Evolutionary conservation across 2,888 invertebrate species (phyloP).

Genomic region (Pemphredon lugubris): DNA sequence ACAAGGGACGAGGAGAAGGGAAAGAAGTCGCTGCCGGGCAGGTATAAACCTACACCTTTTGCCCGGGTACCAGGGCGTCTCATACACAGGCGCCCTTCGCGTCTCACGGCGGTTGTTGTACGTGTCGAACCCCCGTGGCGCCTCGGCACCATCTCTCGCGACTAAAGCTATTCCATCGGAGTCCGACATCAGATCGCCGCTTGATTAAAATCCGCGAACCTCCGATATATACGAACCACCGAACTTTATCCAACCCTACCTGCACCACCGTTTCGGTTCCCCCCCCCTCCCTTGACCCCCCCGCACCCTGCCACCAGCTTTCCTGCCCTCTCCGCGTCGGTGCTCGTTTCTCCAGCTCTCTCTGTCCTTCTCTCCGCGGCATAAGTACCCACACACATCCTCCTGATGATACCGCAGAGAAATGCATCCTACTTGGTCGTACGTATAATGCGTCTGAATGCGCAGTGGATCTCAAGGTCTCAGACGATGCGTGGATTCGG

Average conservation of each 20-base stretch:
- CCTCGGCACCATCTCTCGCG: slow-evolving; percentile 79
- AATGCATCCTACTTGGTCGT: slow-evolving; percentile 9
- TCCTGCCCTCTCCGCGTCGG: neutral
- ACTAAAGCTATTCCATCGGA: slow-evolving; percentile 74
- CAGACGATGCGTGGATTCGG: too few species aligned
- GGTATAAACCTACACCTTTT: slow-evolving; percentile 60
- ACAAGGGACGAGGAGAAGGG: neutral
- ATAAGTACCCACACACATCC: slow-evolving; percentile 56
- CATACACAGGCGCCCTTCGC: slow-evolving; percentile 39
- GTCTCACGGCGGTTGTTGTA: slow-evolving; percentile 70
- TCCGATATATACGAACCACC: slow-evolving; percentile 78
- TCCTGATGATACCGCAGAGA: neutral
- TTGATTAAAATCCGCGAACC: slow-evolving; percentile 80
- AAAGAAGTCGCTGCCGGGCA: slow-evolving; percentile 38
- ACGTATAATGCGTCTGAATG: slow-evolving; percentile 49
- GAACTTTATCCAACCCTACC: slow-evolving; percentile 72
- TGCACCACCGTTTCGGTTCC: slow-evolving; percentile 31
- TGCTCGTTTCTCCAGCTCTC: neutral
- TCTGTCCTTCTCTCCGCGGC: slow-evolving; percentile 28
- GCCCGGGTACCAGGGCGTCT: slow-evolving; percentile 26
- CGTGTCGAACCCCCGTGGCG: slow-evolving; percentile 80
- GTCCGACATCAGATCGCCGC: slow-evolving; percentile 76
- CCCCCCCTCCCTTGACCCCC: slow-evolving; percentile 25
- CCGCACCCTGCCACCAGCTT: neutral
- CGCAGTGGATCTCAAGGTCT: slow-evolving; percentile 61